Percentiles rank a stretch among this genome's conserved stretches.
These are phyloP conservation scores for Darevskia nairensis DNA, from an alignment of 2,797 vertebrate genomes.

Conservation along the genomic window DNA sequence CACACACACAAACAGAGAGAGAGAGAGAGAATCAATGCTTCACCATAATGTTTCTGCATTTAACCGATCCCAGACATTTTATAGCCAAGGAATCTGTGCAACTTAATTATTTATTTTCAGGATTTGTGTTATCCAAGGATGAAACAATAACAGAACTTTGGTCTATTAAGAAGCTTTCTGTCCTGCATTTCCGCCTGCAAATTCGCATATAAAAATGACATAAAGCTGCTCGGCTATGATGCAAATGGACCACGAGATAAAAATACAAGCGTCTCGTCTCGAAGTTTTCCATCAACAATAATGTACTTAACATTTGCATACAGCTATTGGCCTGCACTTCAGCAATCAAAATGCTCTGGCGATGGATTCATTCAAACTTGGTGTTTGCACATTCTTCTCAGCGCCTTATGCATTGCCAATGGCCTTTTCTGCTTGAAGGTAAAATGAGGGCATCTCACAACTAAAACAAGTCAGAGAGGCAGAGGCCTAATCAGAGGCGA, in stretches of 20 bases:
- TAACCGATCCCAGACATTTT: background rate
- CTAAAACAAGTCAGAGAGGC: background rate
- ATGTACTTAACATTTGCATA: conserved; percentile 29
- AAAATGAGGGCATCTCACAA: background rate
- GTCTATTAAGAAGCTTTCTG: conserved; percentile 19
- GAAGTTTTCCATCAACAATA: background rate
- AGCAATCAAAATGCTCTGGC: background rate
- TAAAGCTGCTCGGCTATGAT: conserved; percentile 11
- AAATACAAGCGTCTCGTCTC: conserved; percentile 8
- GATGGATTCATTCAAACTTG: background rate
- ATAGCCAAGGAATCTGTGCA: background rate
- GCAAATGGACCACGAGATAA: background rate
- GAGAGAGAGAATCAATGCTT: background rate
- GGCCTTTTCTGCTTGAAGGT: background rate
- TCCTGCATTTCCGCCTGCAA: background rate
- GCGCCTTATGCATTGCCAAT: background rate
- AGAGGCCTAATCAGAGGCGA: background rate
- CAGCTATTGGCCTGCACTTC: background rate
- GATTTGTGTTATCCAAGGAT: conserved; percentile 4
- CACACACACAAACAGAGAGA: too few species aligned
- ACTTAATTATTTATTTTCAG: conserved; percentile 15
- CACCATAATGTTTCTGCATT: background rate
- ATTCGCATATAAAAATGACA: conserved; percentile 5
- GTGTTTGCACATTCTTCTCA: background rate
- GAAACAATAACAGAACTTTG: conserved; percentile 22